Percentiles rank a stretch among this genome's conserved stretches.
Conservation (phyloP, 2,888 invertebrate genomes). For the Luffia ferchaultella region DNA sequence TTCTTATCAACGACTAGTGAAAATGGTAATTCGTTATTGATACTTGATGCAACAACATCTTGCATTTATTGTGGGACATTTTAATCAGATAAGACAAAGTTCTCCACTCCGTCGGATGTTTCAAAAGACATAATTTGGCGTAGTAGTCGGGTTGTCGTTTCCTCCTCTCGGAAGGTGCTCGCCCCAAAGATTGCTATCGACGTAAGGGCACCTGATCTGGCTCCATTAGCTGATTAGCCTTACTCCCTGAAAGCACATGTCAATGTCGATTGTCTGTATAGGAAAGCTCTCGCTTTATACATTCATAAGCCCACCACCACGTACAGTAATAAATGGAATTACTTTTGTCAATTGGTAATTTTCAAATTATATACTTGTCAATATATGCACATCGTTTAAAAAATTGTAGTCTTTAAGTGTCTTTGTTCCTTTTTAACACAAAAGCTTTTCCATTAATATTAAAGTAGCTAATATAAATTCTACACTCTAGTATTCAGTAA, state of each 20-base stretch:
- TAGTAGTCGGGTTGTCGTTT: background rate
- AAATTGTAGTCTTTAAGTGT: no score
- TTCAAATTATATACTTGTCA: no score
- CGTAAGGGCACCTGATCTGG: conserved; percentile 26
- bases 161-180: background rate
- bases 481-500: no score
- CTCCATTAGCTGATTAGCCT: conserved; percentile 49
- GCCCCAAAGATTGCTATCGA: conserved; percentile 9
- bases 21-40: no score
- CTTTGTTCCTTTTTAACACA: no score
- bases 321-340: no score
- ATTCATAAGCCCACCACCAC: background rate
- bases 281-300: background rate
- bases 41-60: no score
- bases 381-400: no score
- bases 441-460: no score
- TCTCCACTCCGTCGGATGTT: background rate
- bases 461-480: no score
- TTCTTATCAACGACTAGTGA: no score
- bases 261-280: background rate
- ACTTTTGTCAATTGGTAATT: no score
- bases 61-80: conserved; percentile 15
- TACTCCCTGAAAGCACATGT: conserved; percentile 25
- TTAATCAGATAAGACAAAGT: conserved; percentile 16
- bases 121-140: background rate